Percentiles rank a stretch among this genome's conserved stretches.
phyloP scores from a whole-genome alignment of 1,140 invertebrate species.

The Sitophilus oryzae region DNA sequence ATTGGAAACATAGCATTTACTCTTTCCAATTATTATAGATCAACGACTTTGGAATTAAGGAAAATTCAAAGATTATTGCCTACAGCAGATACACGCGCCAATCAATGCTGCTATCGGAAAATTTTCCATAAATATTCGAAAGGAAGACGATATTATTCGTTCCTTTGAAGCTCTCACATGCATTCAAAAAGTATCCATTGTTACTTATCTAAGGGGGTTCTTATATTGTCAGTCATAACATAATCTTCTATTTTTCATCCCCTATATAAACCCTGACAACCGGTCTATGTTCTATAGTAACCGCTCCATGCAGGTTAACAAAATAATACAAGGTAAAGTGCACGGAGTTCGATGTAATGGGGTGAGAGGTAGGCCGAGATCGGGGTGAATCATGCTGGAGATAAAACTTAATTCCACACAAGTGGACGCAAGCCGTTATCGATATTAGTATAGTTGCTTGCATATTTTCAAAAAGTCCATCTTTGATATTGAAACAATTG shows the following conservation, averaged over 20 bases:
- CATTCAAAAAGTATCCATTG: slow-evolving; percentile 10
- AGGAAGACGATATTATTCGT: neutral
- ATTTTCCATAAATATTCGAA: neutral
- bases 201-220: slow-evolving; percentile 26
- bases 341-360: slow-evolving; percentile 21
- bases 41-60: too few species aligned
- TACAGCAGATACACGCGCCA: neutral
- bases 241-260: slow-evolving; percentile 27
- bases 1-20: too few species aligned
- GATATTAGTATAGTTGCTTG: too few species aligned
- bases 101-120: neutral
- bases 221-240: slow-evolving; percentile 26
- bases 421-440: too few species aligned
- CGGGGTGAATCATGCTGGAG: slow-evolving; percentile 12
- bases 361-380: slow-evolving; percentile 14
- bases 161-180: slow-evolving; percentile 10
- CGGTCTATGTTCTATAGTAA: slow-evolving; percentile 18
- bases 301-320: slow-evolving; percentile 17
- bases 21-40: too few species aligned
- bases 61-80: too few species aligned
- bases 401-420: too few species aligned
- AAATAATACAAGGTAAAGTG: slow-evolving; percentile 19
- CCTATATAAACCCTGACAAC: slow-evolving; percentile 21
- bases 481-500: too few species aligned
- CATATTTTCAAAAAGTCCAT: too few species aligned